phyloP scores from a whole-genome alignment of 1,140 invertebrate species.

The Trachelipus rathkii region DNA sequence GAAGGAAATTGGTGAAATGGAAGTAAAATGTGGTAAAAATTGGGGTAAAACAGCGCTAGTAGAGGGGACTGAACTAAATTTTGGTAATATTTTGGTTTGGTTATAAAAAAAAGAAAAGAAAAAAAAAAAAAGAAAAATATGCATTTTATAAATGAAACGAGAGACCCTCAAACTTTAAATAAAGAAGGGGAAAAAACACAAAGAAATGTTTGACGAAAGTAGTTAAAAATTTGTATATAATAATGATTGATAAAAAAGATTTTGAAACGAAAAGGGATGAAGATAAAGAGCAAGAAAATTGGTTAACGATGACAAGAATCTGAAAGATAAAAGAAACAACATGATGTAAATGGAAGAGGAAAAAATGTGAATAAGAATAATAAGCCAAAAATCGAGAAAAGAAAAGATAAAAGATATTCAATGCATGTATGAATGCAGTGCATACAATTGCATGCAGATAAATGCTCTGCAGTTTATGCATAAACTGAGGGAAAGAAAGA shows the following conservation, averaged over 20 bases:
- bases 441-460: too few relatives aligned
- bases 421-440: too few relatives aligned
- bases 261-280: background rate
- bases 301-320: background rate
- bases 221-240: background rate
- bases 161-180: background rate
- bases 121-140: background rate
- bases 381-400: background rate
- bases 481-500: too few relatives aligned
- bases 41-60: background rate
- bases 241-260: background rate
- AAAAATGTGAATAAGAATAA: background rate
- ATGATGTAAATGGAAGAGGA: background rate
- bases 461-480: too few relatives aligned
- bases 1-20: background rate
- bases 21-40: background rate
- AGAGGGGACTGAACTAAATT: too few relatives aligned
- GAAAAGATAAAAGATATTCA: too few relatives aligned
- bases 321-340: background rate
- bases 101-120: background rate
- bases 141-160: too few relatives aligned
- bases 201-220: too few relatives aligned
- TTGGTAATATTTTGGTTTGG: too few relatives aligned
- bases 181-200: background rate
- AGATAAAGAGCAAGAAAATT: background rate